Conservation (phyloP, 1,140 invertebrate species). For the Ooceraea biroi region DNA sequence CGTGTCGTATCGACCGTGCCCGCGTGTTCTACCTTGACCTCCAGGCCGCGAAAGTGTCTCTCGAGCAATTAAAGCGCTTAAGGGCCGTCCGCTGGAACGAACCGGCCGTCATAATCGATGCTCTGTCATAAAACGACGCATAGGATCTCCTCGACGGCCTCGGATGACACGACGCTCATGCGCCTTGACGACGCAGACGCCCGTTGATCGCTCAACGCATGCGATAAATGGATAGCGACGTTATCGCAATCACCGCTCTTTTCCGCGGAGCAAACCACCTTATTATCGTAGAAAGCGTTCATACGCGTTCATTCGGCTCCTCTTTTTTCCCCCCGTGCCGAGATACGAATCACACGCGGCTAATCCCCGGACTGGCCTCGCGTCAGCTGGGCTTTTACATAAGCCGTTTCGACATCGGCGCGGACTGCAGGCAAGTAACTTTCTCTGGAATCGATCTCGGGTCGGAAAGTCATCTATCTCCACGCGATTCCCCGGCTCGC, state of each 20-base stretch:
- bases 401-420: slow-evolving; percentile 68
- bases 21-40: slow-evolving; percentile 71
- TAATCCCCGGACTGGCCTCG: not conserved
- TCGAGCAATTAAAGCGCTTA: slow-evolving; percentile 69
- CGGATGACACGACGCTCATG: not conserved
- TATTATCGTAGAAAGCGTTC: not conserved
- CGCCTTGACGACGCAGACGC: not conserved
- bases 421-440: slow-evolving; percentile 60
- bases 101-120: slow-evolving; percentile 18
- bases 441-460: slow-evolving; percentile 71
- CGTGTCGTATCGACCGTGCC: slow-evolving; percentile 64
- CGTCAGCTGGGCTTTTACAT: slow-evolving; percentile 57
- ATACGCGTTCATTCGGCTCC: not conserved
- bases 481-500: slow-evolving; percentile 40
- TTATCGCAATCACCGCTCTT: slow-evolving; percentile 5
- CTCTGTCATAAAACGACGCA: not conserved
- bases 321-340: not conserved
- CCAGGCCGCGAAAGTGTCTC: slow-evolving; percentile 59
- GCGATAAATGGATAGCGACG: slow-evolving; percentile 44
- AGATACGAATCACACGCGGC: not conserved
- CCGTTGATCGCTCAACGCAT: slow-evolving; percentile 14
- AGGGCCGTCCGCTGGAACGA: slow-evolving; percentile 41
- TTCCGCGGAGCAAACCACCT: not conserved
- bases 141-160: not conserved
- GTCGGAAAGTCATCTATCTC: slow-evolving; percentile 65